Percentiles rank a stretch among this genome's conserved stretches.
Evolutionary conservation across 2,797 vertebrate species (phyloP).

Genomic region (Sebastes itinus): DNA sequence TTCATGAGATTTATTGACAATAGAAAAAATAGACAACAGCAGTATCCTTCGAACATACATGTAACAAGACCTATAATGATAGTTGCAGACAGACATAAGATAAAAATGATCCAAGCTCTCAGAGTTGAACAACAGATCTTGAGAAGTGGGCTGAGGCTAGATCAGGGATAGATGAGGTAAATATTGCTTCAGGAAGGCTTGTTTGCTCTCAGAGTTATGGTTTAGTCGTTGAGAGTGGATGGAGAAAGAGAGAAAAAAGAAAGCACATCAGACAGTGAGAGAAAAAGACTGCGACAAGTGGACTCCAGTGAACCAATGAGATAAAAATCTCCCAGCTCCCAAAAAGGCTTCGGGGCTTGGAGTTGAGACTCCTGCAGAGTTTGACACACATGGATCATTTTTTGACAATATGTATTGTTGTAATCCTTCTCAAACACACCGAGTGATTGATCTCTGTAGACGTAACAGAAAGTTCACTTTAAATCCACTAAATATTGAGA

Average conservation of each 20-base stretch:
- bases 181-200: not conserved
- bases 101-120: not conserved
- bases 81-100: not conserved
- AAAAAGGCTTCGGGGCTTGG: not conserved
- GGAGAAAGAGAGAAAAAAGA: not conserved
- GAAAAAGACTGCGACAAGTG: not conserved
- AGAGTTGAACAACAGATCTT: not conserved
- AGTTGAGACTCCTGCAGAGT: not conserved
- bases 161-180: not conserved
- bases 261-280: not conserved
- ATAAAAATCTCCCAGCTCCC: not conserved
- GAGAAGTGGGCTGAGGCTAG: not conserved
- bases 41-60: not conserved
- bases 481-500: not conserved
- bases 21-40: not conserved
- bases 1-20: not conserved
- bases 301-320: not conserved
- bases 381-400: not conserved
- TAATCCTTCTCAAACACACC: not conserved
- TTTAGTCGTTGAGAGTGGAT: not conserved
- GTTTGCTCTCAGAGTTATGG: constrained; percentile 6
- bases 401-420: not conserved
- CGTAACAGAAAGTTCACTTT: not conserved
- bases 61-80: not conserved
- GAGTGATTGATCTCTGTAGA: not conserved